Base-by-base conservation (phyloP, 2,797 vertebrate species). In the Euthynnus affinis region DNA sequence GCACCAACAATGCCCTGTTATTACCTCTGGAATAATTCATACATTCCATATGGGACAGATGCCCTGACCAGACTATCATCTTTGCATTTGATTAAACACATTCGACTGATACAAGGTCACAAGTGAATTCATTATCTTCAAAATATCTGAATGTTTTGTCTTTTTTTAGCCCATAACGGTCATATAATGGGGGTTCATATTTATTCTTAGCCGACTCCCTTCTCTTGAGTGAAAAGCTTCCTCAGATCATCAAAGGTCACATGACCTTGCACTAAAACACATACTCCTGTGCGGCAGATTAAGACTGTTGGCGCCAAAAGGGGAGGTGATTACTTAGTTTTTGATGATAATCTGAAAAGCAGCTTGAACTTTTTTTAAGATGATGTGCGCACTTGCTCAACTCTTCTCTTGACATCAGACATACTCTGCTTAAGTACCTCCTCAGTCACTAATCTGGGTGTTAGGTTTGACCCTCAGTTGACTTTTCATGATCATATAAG, bases 21-120 rank as follows among this genome's bases (percentile, higher is more conserved):
- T 87, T 88, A 88, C 86, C 88, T 69, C 89, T 85, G 87, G 89
- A 93, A 92, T 92, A 89, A 92, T 93, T 90, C 90, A 90, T 87
- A 81, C 83, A 89, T 91, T 91, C 89, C 83, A 88, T 89, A 85
- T 83, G 72, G 81, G 87, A 76, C 89, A 89, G 87, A 86, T 81
- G 83, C 85, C 56, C 72, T 15, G 13, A 70, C 51, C 78, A 67
- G 61, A 77, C 73, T 25, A 73, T 76, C 62, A 56, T 76, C 65
- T 71, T 59, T 77, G 76, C 60, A 66, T 86, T 78, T 66, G 42
- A 81, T 80, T 86, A 9, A 60, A 60, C 69, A 68, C 65, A 51
- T 49, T 58, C 18, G 52, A 58, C 70, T 81, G 55, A 72, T 58
- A 70, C 63, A 55, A 73, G 78, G 69, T 86, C 82, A 88, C n/a